These are phyloP conservation scores for Mandrillus leucophaeus DNA, from an alignment of 2,113 vertebrate species.

Conservation along the genomic window DNA sequence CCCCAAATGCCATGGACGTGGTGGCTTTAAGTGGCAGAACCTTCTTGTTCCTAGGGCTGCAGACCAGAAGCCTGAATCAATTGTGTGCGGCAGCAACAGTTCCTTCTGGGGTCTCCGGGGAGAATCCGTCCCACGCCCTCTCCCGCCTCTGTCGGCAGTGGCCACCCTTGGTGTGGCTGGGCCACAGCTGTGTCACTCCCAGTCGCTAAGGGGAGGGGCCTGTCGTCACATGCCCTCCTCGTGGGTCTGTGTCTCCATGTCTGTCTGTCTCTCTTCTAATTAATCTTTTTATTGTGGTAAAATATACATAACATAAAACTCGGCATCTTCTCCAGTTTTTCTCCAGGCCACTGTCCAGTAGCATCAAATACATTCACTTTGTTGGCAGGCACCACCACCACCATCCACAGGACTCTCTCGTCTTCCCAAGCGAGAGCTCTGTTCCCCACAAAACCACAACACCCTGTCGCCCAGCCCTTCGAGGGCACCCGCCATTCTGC, in stretches of 20 bases:
- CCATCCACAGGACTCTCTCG: accelerated
- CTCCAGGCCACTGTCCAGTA: accelerated
- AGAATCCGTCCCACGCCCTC: neutral
- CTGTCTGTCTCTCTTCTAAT: neutral
- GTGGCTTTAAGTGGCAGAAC: neutral
- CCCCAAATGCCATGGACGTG: too few species aligned
- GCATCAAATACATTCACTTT: accelerated
- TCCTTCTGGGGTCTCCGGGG: neutral
- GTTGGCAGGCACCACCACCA: accelerated
- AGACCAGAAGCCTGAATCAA: neutral
- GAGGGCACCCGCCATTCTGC: accelerated
- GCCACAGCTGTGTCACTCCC: accelerated
- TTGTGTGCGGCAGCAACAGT: accelerated
- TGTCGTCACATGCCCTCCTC: accelerated
- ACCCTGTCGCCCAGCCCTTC: accelerated
- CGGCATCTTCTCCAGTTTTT: accelerated
- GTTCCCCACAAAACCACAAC: accelerated
- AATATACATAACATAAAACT: accelerated
- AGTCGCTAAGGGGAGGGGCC: neutral
- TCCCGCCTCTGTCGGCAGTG: neutral
- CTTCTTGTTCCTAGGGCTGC: accelerated
- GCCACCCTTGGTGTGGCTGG: accelerated
- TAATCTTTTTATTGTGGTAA: neutral
- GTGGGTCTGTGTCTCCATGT: neutral
- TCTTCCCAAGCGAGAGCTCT: neutral